Percentiles rank a stretch among this genome's conserved stretches.
Evolutionary conservation across 1,140 invertebrate species (phyloP).

Genomic region (Bilobella aurantiaca): DNA sequence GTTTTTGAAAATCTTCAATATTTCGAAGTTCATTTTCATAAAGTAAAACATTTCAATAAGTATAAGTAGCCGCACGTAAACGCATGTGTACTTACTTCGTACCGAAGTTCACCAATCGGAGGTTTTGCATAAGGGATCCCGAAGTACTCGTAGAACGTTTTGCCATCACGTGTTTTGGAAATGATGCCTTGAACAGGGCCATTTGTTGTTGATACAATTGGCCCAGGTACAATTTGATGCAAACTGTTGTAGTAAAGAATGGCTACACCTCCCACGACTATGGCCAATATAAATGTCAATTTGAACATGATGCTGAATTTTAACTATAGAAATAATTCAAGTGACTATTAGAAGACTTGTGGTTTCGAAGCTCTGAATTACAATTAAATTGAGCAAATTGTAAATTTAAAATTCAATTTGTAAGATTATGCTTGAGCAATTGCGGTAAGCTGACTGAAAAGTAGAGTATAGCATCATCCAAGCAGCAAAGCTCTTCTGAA

Average conservation of each 20-base stretch:
- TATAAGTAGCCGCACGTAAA: neutral
- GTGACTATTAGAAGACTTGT: no score
- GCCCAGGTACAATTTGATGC: neutral
- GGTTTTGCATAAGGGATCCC: slow-evolving; percentile 11
- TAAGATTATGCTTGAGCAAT: no score
- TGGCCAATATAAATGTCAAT: neutral
- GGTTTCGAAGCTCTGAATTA: no score
- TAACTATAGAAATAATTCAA: no score
- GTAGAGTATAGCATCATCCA: no score
- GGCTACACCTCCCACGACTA: neutral
- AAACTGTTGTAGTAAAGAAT: neutral
- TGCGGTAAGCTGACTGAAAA: no score
- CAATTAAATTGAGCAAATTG: no score
- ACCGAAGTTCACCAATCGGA: neutral
- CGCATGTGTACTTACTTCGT: neutral
- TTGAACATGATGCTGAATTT: no score
- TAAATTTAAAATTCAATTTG: no score
- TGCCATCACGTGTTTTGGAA: neutral
- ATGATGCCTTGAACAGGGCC: neutral
- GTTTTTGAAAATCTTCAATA: neutral
- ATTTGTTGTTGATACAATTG: neutral
- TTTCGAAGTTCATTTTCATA: neutral
- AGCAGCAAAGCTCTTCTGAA: no score
- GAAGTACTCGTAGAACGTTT: neutral
- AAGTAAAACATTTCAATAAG: no score